Evolutionary conservation across 2,797 vertebrate genomes (phyloP).

Genomic region (Psittacula echo): DNA sequence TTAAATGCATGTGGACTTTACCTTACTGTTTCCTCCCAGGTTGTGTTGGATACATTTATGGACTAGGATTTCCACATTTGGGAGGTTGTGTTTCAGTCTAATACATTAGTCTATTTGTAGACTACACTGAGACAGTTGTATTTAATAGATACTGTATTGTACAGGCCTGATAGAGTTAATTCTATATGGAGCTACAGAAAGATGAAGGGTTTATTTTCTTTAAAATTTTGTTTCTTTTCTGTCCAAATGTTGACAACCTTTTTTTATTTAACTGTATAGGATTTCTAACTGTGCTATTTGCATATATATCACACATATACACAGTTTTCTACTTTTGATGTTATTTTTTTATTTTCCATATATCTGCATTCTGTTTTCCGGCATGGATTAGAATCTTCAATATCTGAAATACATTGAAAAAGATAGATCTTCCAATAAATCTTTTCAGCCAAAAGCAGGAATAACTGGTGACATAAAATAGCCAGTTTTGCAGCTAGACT

Average conservation of each 20-base stretch:
- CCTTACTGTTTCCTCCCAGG: not conserved
- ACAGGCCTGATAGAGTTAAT: not conserved
- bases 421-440: not conserved
- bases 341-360: not conserved
- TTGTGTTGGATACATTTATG: not conserved
- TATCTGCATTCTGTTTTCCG: not conserved
- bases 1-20: not conserved
- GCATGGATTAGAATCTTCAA: not conserved
- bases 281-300: not conserved
- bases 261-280: not conserved
- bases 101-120: not conserved
- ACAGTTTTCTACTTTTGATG: not conserved
- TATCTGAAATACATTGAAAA: slow-evolving; percentile 35
- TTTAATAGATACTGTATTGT: not conserved
- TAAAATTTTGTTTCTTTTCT: not conserved
- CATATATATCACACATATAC: not conserved
- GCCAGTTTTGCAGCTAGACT: not conserved
- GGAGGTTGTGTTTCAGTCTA: not conserved
- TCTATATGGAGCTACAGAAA: not conserved
- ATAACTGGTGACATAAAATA: not conserved
- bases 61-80: not conserved
- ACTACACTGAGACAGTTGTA: not conserved
- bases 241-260: not conserved
- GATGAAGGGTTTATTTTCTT: not conserved
- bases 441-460: not conserved